Conservation (phyloP, 2,797 vertebrate species). For the Orestias chungarensis region DNA sequence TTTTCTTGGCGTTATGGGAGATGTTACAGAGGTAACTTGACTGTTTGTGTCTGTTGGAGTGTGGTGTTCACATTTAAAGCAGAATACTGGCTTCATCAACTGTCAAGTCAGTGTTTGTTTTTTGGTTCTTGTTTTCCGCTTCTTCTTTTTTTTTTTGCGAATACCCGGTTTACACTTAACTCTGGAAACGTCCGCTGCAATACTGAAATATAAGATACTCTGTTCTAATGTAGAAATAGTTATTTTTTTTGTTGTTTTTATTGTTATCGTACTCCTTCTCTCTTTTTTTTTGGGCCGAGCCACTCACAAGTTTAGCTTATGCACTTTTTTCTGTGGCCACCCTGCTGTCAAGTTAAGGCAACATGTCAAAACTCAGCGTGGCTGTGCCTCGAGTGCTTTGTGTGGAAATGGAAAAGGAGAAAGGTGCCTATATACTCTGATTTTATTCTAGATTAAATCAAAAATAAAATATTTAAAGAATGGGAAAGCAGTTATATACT, state of each 20-base stretch:
- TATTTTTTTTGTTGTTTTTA: neutral
- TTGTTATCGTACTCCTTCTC: constrained; percentile 17
- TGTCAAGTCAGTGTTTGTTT: constrained; percentile 61
- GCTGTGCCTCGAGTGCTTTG: constrained; percentile 49
- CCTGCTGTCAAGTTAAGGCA: constrained; percentile 47
- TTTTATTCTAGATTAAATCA: constrained; percentile 63
- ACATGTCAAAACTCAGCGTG: constrained; percentile 27
- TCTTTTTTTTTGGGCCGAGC: constrained; percentile 30
- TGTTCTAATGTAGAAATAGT: constrained; percentile 40
- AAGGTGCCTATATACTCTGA: constrained; percentile 63
- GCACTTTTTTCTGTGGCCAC: constrained; percentile 60
- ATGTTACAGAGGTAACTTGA: constrained; percentile 42
- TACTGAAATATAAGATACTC: constrained; percentile 44
- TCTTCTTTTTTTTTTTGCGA: constrained; percentile 51
- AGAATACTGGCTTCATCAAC: constrained; percentile 39
- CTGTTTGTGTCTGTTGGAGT: neutral
- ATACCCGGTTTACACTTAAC: constrained; percentile 75
- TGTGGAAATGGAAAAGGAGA: constrained; percentile 37
- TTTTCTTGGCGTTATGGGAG: constrained; percentile 68
- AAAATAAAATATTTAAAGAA: constrained; percentile 71
- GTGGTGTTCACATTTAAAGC: constrained; percentile 26
- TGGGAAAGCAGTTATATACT: constrained; percentile 71
- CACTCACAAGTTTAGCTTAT: constrained; percentile 51
- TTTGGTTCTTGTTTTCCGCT: constrained; percentile 49
- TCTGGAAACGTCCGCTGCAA: constrained; percentile 63